Percentiles rank a stretch among this genome's conserved stretches.
These are phyloP conservation scores for Gracilinanus agilis DNA, from an alignment of 2,113 vertebrate genomes.

Conservation along the genomic window DNA sequence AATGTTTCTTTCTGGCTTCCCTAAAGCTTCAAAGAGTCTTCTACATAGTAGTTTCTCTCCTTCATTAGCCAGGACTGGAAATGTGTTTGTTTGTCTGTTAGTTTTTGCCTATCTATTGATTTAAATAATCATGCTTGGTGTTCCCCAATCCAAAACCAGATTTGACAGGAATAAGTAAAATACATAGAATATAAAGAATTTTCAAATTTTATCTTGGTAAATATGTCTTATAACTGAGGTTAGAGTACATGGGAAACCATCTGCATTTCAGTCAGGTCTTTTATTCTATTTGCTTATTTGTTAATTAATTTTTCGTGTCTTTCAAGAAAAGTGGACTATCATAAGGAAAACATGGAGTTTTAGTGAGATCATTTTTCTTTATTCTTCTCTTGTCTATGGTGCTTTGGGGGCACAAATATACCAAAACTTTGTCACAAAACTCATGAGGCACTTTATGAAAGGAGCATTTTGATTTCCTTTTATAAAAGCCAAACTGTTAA, in stretches of 20 bases:
- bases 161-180: conserved; percentile 32
- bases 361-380: background rate
- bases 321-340: background rate
- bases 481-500: background rate
- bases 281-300: background rate
- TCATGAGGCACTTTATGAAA: background rate
- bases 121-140: conserved; percentile 4
- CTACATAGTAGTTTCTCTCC: conserved; percentile 20
- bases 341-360: background rate
- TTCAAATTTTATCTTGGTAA: conserved; percentile 39
- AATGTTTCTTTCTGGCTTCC: background rate
- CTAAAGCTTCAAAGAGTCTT: background rate
- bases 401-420: background rate
- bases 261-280: conserved; percentile 29
- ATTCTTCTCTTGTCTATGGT: background rate
- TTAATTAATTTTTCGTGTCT: background rate
- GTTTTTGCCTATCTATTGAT: conserved; percentile 30
- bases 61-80: background rate
- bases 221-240: background rate
- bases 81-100: background rate
- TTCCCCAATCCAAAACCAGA: background rate
- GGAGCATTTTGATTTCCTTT: background rate
- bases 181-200: background rate
- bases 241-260: background rate
- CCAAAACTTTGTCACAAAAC: background rate